Base-by-base conservation (phyloP, 2,888 invertebrate genomes). In the Scaeva pyrastri region DNA sequence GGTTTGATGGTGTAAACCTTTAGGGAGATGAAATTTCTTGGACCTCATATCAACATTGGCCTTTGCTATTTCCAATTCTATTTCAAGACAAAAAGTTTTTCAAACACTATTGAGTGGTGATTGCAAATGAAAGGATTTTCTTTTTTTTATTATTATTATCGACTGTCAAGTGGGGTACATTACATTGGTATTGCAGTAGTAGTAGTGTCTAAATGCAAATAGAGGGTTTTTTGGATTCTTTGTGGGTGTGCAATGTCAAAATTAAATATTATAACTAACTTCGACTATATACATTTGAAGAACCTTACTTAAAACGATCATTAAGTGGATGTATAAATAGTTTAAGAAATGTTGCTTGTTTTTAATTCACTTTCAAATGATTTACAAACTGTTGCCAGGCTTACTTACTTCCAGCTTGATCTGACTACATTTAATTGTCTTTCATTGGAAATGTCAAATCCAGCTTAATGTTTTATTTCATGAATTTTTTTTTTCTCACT, bases 1-100 rank as follows among this genome's bases (percentile, higher is more conserved):
- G 19, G 19, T 48, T 70, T 56, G 62, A 56, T 58, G 68, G 50
- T 72, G 75, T 85, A 71, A 58, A 58, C 48, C 70, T 68, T 50
- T 19, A 26, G 26, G 64, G 56, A 26, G 71, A 60, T 56, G 31
- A 56, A 56, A 56, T 16, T 58, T 77, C 16, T 52, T 31, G 60
- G 66, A 11, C 23, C n/a, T 11, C 50, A 50, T 39, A 41, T 36
- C 52, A 74, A 64, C n/a, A n/a, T 39, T 48, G 45, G 52, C 48
- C 31, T 80, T 78, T 62, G 31, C 36, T 41, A 62, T 39, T 52
- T 77, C 5, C 8, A 23, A 52, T 23, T 1, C 50, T 2, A 39
- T n/a, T n/a, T n/a, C 39, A 45, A 45, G 1, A 45, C 14, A 45
- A 19, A 36, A 56, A 56, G 16, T 56, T 16, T 39, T 21, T 60